These are phyloP conservation scores for Brachionus asplanchnoidis DNA, from an alignment of 1,140 invertebrate species.

Conservation along the genomic window DNA sequence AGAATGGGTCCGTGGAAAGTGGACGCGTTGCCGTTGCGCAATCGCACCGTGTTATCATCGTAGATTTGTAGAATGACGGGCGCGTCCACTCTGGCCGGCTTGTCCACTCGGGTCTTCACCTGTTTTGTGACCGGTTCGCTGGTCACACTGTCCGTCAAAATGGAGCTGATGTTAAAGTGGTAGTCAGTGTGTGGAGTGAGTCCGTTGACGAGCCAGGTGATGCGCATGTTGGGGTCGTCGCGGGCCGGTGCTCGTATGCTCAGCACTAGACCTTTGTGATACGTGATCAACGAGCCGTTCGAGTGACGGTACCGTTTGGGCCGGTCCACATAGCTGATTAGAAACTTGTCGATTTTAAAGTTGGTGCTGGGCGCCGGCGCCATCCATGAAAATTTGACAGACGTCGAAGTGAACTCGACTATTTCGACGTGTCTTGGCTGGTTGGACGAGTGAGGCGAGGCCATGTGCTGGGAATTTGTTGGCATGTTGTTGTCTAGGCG, in stretches of 20 bases:
- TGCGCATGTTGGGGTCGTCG: not conserved
- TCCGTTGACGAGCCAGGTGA: constrained; percentile 33
- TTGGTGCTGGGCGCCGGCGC: not conserved
- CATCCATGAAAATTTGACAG: constrained; percentile 36
- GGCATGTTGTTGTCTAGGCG: not conserved
- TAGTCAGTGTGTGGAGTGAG: not conserved
- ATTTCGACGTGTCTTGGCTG: constrained; percentile 6
- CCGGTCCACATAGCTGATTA: constrained; percentile 23
- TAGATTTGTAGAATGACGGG: not conserved
- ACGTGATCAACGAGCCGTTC: not conserved
- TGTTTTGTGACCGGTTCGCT: not conserved
- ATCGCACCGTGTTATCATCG: not conserved
- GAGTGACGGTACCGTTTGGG: not conserved
- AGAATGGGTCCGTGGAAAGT: constrained; percentile 98
- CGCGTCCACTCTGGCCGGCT: not conserved
- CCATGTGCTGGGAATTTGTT: too few species aligned
- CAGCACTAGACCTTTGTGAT: not conserved
- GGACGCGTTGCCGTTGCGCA: constrained; percentile 63
- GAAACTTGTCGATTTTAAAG: constrained; percentile 24
- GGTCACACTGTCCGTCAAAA: not conserved
- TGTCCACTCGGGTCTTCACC: constrained; percentile 9
- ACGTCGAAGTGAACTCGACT: constrained; percentile 18
- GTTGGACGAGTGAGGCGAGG: not conserved
- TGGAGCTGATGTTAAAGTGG: constrained; percentile 9
- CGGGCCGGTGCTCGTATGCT: constrained; percentile 10